Conservation (phyloP, 2,797 vertebrate genomes). For the Ctenosaura bakeri region DNA sequence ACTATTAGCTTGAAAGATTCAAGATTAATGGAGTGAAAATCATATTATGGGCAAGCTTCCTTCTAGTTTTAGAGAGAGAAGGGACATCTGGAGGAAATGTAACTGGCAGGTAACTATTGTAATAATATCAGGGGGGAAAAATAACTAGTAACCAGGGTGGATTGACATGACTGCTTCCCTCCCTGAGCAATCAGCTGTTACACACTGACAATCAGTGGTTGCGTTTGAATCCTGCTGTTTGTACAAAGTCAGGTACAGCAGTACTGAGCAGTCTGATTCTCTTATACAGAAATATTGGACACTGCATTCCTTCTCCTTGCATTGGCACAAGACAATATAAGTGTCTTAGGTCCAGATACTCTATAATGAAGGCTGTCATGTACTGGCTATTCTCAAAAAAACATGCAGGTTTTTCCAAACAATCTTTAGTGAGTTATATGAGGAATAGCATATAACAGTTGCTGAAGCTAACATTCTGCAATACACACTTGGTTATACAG, state of each 20-base stretch:
- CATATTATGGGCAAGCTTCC: neutral
- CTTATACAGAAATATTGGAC: neutral
- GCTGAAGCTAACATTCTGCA: no score
- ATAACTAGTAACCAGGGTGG: neutral
- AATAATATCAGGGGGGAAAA: neutral
- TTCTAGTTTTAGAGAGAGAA: neutral
- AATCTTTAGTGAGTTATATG: no score
- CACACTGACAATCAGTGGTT: neutral
- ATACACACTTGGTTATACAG: no score
- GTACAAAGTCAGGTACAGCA: neutral
- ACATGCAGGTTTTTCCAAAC: no score
- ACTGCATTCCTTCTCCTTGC: neutral
- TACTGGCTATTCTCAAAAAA: no score
- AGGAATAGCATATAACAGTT: no score
- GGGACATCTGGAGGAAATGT: neutral
- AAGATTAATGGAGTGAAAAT: neutral
- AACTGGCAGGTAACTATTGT: neutral
- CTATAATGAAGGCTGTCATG: no score
- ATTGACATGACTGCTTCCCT: neutral
- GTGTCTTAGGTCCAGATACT: neutral
- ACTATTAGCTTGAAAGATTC: neutral
- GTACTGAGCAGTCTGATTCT: neutral
- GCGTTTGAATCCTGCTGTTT: neutral
- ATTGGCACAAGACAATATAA: neutral
- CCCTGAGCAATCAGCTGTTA: neutral